Base-by-base conservation (phyloP, 1,140 invertebrate species). In the Plectrocnemia conspersa region DNA sequence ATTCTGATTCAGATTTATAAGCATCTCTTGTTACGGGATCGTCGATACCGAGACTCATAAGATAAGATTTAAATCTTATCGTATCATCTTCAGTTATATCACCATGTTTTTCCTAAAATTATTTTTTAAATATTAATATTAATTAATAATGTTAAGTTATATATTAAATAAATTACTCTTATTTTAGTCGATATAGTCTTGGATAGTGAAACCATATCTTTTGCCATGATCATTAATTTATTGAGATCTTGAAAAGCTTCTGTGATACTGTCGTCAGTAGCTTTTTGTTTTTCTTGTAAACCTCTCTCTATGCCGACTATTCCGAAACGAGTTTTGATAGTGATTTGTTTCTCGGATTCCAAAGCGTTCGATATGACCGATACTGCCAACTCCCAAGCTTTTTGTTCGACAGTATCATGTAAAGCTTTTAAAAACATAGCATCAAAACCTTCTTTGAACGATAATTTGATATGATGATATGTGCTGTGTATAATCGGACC, bases 61-160 rank as follows among this genome's bases (percentile, higher is more conserved):
- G 74, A 67, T 98, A 96, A 0, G 93, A 90, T 70, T 98, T 97
- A 65, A 99, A 98, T 61, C 85, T 82, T 11, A 97, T 81, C 6
- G 95, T 98, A 77, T 99, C 97, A 78, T 98, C 96, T 69, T 97
- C 93, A 9, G 92, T 95, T 58, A 97, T 93, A 65, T 94, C 91
- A 21, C 93, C 94, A 78, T 97, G 91, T 66, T 89, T 91, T 64
- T 96, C 91, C 79, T 89, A 73, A 45, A 78, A 80, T 50, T 56
- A 61, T 61, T 64, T 61, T 23, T 13, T n/a, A n/a, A n/a, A n/a
- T n/a, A n/a, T n/a, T n/a, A n/a, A n/a, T n/a, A n/a, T n/a, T 29
- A 29, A 29, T 13, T 29, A 9, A 29, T 29, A 9, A 29, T 29
- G 13, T 9, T 29, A 29, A 29, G n/a, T n/a, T 44, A 21, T 22